Evolutionary conservation across 2,113 vertebrate species (phyloP).

Genomic region (Arvicanthis niloticus): DNA sequence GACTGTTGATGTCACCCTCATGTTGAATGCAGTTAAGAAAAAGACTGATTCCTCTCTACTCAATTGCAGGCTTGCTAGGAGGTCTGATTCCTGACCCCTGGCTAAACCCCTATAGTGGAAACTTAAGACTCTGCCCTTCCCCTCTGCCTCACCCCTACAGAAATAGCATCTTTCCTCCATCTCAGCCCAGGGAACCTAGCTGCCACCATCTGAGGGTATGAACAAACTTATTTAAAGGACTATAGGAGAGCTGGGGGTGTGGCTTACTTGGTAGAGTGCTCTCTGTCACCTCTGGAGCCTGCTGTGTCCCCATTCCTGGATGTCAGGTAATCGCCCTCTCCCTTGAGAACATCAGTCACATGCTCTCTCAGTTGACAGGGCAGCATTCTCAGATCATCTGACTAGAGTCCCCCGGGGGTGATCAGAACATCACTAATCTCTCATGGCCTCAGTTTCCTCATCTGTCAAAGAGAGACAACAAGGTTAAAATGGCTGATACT

Average conservation of each 20-base stretch:
- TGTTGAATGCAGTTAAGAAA: background rate
- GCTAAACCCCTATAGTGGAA: background rate
- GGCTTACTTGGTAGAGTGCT: background rate
- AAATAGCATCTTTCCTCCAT: background rate
- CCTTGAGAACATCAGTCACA: background rate
- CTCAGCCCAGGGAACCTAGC: background rate
- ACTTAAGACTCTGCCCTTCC: background rate
- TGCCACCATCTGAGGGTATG: background rate
- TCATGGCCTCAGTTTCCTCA: slow-evolving; percentile 15
- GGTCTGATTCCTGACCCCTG: background rate
- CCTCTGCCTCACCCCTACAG: background rate
- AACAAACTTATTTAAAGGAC: slow-evolving; percentile 44
- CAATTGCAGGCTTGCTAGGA: background rate
- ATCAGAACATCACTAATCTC: background rate
- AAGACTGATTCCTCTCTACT: background rate
- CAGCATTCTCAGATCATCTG: background rate
- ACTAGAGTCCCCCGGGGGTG: background rate
- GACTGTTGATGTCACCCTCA: background rate
- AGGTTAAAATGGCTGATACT: background rate
- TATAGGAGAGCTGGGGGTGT: background rate
- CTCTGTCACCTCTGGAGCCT: slow-evolving; percentile 22
- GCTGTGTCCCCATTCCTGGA: slow-evolving; percentile 16
- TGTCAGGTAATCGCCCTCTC: background rate
- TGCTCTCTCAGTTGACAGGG: background rate
- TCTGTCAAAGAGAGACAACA: background rate